phyloP scores from a whole-genome alignment of 2,113 vertebrate genomes.

The Tauraco erythrolophus region DNA sequence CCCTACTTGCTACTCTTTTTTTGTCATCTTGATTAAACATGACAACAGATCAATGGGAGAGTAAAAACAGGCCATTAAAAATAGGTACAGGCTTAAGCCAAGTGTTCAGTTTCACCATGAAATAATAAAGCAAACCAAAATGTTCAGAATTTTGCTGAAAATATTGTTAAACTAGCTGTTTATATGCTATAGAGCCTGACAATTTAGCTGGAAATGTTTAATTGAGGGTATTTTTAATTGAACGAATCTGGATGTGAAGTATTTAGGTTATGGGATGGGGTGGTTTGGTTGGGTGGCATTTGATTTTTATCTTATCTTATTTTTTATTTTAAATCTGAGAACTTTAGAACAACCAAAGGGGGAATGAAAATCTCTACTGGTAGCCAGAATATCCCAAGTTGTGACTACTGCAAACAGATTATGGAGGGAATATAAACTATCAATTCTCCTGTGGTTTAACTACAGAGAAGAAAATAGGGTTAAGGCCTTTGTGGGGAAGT shows the following conservation, averaged over 20 bases:
- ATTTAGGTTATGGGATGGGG: neutral
- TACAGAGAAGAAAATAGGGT: neutral
- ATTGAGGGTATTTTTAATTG: neutral
- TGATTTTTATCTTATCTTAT: neutral
- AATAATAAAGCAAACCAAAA: neutral
- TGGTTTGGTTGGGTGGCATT: neutral
- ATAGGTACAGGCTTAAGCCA: neutral
- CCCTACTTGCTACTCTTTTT: neutral
- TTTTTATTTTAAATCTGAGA: neutral
- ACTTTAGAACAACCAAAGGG: neutral
- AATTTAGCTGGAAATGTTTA: neutral
- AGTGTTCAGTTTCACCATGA: neutral
- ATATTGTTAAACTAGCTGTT: neutral
- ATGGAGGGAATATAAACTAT: neutral
- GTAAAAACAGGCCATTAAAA: slow-evolving; percentile 19
- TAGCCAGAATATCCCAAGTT: neutral
- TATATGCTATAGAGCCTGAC: neutral
- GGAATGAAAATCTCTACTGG: neutral
- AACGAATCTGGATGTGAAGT: neutral
- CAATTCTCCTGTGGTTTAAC: neutral
- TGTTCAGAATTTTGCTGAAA: neutral
- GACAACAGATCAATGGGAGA: slow-evolving; percentile 50
- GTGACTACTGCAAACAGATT: neutral
- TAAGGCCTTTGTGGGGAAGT: neutral
- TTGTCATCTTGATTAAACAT: slow-evolving; percentile 37